Conservation (phyloP, 2,888 invertebrate genomes). For the Metopia argyrocephala region DNA sequence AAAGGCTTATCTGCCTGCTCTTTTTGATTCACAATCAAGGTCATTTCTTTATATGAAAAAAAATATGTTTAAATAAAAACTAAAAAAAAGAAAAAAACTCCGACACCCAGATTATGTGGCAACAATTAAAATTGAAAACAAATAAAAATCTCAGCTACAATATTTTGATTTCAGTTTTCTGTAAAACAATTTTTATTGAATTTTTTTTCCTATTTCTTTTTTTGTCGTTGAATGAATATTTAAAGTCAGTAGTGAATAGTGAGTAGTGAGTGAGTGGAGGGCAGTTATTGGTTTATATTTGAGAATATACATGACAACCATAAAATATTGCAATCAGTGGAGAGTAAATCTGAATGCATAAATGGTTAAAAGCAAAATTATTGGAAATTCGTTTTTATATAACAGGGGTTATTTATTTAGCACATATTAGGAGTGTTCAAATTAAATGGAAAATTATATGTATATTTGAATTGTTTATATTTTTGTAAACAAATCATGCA, state of each 20-base stretch:
- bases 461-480: no score
- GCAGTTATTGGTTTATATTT: slow-evolving; percentile 7
- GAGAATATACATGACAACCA: slow-evolving; percentile 2
- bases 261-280: neutral
- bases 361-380: neutral
- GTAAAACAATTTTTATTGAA: neutral
- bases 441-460: neutral
- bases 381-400: neutral
- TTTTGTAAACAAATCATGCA: neutral
- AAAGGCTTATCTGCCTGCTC: no score
- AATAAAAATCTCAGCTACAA: slow-evolving; percentile 1
- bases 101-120: slow-evolving; percentile 28
- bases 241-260: neutral
- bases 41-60: neutral
- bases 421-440: neutral
- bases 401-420: neutral
- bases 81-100: neutral
- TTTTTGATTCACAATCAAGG: no score
- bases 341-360: slow-evolving; percentile 9
- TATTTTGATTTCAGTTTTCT: neutral
- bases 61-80: neutral
- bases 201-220: neutral
- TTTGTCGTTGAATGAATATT: neutral
- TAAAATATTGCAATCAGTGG: slow-evolving; percentile 32
- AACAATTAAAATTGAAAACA: slow-evolving; percentile 47